Conservation (phyloP, 2,113 vertebrate genomes). For the Manacus vitellinus region DNA sequence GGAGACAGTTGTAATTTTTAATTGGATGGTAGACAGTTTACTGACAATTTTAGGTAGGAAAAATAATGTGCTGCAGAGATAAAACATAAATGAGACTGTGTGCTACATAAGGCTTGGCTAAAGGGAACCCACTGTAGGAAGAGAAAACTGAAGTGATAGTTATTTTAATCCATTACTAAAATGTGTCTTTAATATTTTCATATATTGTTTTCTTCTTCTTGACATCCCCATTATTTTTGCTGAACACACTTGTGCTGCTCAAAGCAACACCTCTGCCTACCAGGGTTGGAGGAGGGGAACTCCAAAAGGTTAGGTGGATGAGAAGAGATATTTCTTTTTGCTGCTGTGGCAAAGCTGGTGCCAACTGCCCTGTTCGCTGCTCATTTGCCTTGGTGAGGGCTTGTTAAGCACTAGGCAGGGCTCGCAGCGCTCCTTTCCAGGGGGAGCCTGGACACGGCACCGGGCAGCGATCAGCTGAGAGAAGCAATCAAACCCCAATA, state of each 20-base stretch:
- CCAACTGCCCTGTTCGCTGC: too few species aligned
- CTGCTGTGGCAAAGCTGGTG: not conserved
- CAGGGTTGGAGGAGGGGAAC: not conserved
- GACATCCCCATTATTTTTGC: accelerated
- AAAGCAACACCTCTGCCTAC: not conserved
- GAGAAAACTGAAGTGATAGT: not conserved
- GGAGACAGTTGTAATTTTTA: not conserved
- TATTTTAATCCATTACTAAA: not conserved
- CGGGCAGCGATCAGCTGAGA: not conserved
- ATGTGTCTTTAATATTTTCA: not conserved
- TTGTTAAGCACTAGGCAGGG: not conserved
- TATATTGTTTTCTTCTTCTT: not conserved
- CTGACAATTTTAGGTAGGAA: not conserved
- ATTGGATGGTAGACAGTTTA: not conserved
- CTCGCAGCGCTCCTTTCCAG: not conserved
- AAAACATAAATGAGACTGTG: not conserved
- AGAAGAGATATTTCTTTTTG: not conserved
- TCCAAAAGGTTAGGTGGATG: too few species aligned
- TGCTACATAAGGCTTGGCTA: not conserved
- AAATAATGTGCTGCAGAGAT: not conserved
- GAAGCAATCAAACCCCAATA: not conserved
- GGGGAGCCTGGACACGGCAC: not conserved
- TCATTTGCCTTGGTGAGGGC: not conserved
- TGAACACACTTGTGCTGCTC: not conserved
- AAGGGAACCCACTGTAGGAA: not conserved